Conservation (phyloP, 2,797 vertebrate species). For the Philypnodon macrostomus region DNA sequence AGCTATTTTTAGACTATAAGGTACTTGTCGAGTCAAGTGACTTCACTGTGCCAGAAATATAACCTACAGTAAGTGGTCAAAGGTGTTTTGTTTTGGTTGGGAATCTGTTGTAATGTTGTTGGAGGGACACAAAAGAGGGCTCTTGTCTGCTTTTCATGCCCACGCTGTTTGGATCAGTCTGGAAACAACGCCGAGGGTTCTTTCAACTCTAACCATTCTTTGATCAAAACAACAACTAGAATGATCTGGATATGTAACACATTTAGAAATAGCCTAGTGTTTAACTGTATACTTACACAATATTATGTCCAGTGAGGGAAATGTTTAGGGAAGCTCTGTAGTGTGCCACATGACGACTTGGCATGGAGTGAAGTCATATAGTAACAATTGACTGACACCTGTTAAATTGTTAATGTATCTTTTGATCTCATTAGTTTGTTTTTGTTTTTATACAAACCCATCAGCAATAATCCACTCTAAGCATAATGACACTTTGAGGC, state of each 20-base stretch:
- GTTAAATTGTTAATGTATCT: too few species aligned
- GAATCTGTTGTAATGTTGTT: constrained; percentile 38
- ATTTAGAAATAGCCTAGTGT: constrained; percentile 22
- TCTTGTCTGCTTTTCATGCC: constrained; percentile 28
- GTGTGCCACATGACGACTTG: too few species aligned
- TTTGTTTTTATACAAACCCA: too few species aligned
- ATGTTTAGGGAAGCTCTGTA: neutral
- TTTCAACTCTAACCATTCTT: constrained; percentile 48
- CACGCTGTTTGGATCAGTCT: constrained; percentile 52
- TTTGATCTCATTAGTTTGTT: too few species aligned
- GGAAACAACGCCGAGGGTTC: constrained; percentile 51
- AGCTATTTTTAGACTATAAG: constrained; percentile 70
- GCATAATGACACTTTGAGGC: constrained; percentile 1
- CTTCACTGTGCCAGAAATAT: constrained; percentile 58
- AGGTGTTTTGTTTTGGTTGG: constrained; percentile 52
- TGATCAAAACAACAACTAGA: constrained; percentile 39
- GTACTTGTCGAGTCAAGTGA: constrained; percentile 48
- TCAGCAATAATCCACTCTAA: too few species aligned
- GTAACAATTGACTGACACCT: too few species aligned
- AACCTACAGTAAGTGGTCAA: constrained; percentile 30
- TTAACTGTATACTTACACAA: constrained; percentile 22
- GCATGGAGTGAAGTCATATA: too few species aligned
- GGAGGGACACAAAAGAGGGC: constrained; percentile 37
- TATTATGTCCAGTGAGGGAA: neutral
- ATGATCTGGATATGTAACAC: constrained; percentile 39